Evolutionary conservation across 2,888 invertebrate genomes (phyloP).

Genomic region (Pyrochroa serraticornis): DNA sequence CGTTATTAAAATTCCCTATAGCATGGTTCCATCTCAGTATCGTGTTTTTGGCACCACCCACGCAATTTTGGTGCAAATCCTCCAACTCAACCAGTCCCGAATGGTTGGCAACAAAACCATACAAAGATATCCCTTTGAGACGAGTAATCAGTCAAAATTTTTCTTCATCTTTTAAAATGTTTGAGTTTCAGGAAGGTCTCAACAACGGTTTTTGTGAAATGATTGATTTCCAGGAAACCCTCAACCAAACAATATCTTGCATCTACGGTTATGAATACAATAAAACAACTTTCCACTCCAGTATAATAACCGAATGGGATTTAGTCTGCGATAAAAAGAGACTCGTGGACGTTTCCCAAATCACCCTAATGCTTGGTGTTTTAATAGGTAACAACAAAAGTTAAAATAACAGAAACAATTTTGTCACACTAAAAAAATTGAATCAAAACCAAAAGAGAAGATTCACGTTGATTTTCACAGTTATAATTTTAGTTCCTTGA

Average conservation of each 20-base stretch:
- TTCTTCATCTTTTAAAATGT: background rate
- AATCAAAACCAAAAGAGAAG: no score
- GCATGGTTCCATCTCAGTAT: conserved; percentile 70
- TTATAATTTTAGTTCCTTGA: no score
- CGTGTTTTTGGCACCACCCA: conserved; percentile 66
- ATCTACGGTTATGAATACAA: conserved; percentile 62
- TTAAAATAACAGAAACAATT: no score
- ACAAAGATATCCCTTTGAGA: conserved; percentile 22
- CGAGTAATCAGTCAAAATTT: conserved; percentile 27
- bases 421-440: no score
- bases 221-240: conserved; percentile 31
- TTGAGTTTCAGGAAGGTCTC: conserved; percentile 39
- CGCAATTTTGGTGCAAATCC: conserved; percentile 64
- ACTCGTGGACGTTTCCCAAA: conserved; percentile 65
- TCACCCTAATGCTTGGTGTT: conserved; percentile 68
- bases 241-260: conserved; percentile 40
- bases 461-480: no score
- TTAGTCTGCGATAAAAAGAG: conserved; percentile 66
- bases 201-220: conserved; percentile 48
- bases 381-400: conserved; percentile 63
- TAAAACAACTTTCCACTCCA: conserved; percentile 63
- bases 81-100: conserved; percentile 48
- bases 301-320: conserved; percentile 71
- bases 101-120: conserved; percentile 57
- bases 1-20: conserved; percentile 64